Conservation (phyloP, 23 tunicate species). For the Aplidium turbinatum region DNA sequence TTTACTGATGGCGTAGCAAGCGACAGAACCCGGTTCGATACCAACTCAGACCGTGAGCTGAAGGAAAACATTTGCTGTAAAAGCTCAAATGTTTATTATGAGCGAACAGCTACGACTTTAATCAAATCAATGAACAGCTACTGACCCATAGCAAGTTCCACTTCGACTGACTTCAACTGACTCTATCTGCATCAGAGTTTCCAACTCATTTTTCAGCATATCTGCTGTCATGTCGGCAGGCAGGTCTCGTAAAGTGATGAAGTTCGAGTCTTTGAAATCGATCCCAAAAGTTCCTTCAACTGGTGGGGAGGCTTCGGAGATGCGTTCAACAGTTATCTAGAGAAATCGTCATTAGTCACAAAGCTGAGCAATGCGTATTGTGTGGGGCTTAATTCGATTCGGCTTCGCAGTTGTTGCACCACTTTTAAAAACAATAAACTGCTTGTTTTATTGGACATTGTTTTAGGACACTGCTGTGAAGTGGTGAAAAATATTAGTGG, state of each 20-base stretch:
- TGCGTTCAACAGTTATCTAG: constrained; percentile 47
- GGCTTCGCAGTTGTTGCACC: no score
- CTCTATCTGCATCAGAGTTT: constrained; percentile 44
- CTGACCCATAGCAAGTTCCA: constrained; percentile 69
- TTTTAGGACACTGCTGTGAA: no score
- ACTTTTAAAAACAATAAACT: no score
- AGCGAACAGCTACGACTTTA: not conserved
- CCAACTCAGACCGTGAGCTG: no score
- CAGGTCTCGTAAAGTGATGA: constrained; percentile 20
- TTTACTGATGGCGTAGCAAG: no score
- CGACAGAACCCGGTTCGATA: no score
- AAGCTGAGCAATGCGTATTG: no score
- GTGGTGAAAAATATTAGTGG: no score
- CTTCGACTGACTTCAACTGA: constrained; percentile 34
- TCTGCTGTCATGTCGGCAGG: constrained; percentile 29
- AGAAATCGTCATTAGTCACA: not conserved
- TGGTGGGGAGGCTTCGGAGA: constrained; percentile 46
- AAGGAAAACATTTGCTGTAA: not conserved
- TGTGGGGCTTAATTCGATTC: no score
- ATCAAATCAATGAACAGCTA: not conserved
- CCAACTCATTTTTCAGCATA: constrained; percentile 26
- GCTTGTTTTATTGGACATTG: no score
- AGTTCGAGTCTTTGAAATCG: constrained; percentile 29
- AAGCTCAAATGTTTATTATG: not conserved
- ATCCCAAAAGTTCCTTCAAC: constrained; percentile 73